phyloP scores from a whole-genome alignment of 1,140 invertebrate species.

The Calliphora vicina region DNA sequence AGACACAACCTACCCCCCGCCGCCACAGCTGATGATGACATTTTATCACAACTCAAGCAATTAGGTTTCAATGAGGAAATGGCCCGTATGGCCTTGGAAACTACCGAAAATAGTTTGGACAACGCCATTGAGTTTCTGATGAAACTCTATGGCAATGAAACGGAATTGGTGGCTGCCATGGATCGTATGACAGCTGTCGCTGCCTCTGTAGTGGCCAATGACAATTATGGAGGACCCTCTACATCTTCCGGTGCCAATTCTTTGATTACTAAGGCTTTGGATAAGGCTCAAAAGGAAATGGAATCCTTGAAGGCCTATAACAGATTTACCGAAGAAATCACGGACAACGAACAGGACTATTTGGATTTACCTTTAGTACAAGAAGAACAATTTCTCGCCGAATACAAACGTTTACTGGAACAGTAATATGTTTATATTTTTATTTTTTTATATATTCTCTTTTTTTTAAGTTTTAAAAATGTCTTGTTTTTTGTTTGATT shows the following conservation, averaged over 20 bases:
- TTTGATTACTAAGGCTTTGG: constrained; percentile 43
- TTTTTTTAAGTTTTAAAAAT: not conserved
- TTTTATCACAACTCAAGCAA: constrained; percentile 63
- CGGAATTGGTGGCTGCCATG: constrained; percentile 46
- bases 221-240: constrained; percentile 41
- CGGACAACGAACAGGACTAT: constrained; percentile 70
- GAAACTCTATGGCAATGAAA: constrained; percentile 48
- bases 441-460: not conserved
- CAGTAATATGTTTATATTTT: constrained; percentile 39
- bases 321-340: constrained; percentile 68
- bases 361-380: constrained; percentile 68
- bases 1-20: constrained; percentile 40
- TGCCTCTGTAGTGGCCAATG: not conserved
- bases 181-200: constrained; percentile 40
- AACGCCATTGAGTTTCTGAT: constrained; percentile 68
- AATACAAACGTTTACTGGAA: constrained; percentile 69
- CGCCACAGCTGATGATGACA: constrained; percentile 49
- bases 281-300: constrained; percentile 47
- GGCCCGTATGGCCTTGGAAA: constrained; percentile 67
- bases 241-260: constrained; percentile 43
- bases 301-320: constrained; percentile 64
- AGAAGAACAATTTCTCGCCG: constrained; percentile 69
- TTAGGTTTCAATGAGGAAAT: constrained; percentile 71
- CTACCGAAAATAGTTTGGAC: constrained; percentile 67
- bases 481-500: not conserved